Base-by-base conservation (phyloP, 2,888 invertebrate genomes). In the Cantharis rufa region DNA sequence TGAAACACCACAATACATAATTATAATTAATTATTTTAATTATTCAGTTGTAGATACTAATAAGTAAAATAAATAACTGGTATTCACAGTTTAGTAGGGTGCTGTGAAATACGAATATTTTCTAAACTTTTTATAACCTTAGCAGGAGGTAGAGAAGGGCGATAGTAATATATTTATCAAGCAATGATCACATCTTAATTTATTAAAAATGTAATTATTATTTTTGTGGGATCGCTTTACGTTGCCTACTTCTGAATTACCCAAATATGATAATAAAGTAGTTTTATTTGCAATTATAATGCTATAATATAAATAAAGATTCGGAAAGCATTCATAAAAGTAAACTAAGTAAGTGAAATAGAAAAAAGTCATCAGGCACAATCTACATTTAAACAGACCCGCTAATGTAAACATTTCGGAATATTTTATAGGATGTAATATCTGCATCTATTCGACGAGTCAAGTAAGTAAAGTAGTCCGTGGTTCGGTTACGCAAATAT, bases 351-450 rank as follows among this genome's bases (percentile, higher is more conserved):
- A 80, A 82, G 83, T 85, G 85, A 85, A 86, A 85, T 85, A 85
- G 85, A 86, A 85, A 86, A 85, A 83, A 85, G 84, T 86, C 86
- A 86, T 86, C 86, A 86, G 84, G 82, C 82, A 84, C 86, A 87
- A 87, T 87, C 86, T 87, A 86, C 86, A 87, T 86, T 86, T 85
- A 86, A 85, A 87, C 87, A 86, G 85, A 84, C 85, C 84, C 84
- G 80, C 83, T 83, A 86, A 85, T 88, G 88, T 88, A 88, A 88
- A 88, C 87, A 88, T 84, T 85, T 86, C 85, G 86, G 87, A 87
- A 87, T 87, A 87, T 86, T 85, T 86, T 85, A 86, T 86, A 85
- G 85, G 85, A 85, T 86, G 87, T 86, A 85, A 86, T 86, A 86
- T 86, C 83, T 85, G 85, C 83, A 82, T 82, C 80, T 78, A 66